These are phyloP conservation scores for Sterrhoptilus dennistouni DNA, from an alignment of 2,113 vertebrate species.

Conservation along the genomic window DNA sequence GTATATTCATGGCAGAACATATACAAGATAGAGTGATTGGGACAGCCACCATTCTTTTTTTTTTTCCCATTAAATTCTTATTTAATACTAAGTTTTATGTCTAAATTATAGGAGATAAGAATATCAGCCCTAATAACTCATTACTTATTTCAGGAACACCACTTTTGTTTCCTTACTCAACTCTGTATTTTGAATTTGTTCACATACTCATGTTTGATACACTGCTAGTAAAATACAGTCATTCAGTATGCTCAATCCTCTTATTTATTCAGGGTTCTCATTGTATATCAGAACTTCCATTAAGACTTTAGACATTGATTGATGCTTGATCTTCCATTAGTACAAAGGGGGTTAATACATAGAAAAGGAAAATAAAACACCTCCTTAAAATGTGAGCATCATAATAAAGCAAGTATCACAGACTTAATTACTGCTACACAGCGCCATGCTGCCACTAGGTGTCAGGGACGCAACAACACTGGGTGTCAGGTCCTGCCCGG, in stretches of 20 bases:
- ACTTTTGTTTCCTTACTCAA: background rate
- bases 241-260: background rate
- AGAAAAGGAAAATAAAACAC: background rate
- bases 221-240: background rate
- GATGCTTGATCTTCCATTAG: background rate
- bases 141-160: background rate
- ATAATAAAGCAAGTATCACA: fast-evolving
- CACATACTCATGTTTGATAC: background rate
- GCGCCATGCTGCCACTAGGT: conserved; percentile 29
- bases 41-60: background rate
- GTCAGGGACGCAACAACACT: conserved; percentile 41
- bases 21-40: background rate
- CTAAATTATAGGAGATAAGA: background rate
- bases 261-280: background rate
- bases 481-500: conserved; percentile 1
- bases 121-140: background rate
- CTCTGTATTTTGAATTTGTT: background rate
- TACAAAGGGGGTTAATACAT: background rate
- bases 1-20: background rate
- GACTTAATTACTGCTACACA: background rate
- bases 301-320: background rate
- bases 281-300: background rate
- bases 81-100: background rate
- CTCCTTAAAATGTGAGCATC: background rate
- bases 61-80: background rate